Conservation (phyloP, 2,888 invertebrate genomes). For the Drosophila hamatofila region DNA sequence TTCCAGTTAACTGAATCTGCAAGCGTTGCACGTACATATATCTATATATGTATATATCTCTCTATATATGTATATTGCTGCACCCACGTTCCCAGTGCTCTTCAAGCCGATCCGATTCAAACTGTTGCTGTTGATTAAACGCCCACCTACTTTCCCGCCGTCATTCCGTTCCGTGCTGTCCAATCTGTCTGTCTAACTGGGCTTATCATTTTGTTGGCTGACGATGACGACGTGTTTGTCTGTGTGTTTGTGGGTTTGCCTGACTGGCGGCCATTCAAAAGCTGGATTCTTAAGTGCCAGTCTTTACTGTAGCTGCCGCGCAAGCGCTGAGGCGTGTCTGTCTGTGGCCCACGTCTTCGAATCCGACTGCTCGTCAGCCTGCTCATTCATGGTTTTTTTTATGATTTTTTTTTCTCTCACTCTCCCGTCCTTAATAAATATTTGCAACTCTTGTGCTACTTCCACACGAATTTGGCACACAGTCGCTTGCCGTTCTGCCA, state of each 20-base stretch:
- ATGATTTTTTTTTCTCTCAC: conserved; percentile 1
- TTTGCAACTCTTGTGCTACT: conserved; percentile 61
- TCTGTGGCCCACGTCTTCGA: conserved; percentile 28
- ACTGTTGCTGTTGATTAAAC: conserved; percentile 54
- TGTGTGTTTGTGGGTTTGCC: conserved; percentile 40
- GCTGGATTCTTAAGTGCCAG: conserved; percentile 60
- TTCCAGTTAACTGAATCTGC: conserved; percentile 47
- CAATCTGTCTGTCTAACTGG: conserved; percentile 52
- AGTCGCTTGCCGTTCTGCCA: conserved; percentile 22
- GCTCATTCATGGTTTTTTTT: conserved; percentile 33
- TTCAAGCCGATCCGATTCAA: conserved; percentile 9
- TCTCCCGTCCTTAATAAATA: conserved; percentile 46
- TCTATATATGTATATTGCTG: too few species aligned
- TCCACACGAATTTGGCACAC: conserved; percentile 61
- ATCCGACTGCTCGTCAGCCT: conserved; percentile 33
- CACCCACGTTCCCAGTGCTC: conserved; percentile 57
- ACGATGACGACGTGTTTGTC: conserved; percentile 8
- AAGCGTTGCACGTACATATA: conserved; percentile 56
- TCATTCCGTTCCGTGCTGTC: conserved; percentile 25
- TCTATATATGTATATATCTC: too few species aligned
- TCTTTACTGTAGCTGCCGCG: conserved; percentile 24
- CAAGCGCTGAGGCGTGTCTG: conserved; percentile 68
- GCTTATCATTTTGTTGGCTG: conserved; percentile 55
- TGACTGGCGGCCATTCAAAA: conserved; percentile 62
- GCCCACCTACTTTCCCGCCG: conserved; percentile 67